Evolutionary conservation across 2,888 invertebrate species (phyloP), one percentile per base, ranked within the genome.

Genomic region (Zaprionus lineosus): DNA sequence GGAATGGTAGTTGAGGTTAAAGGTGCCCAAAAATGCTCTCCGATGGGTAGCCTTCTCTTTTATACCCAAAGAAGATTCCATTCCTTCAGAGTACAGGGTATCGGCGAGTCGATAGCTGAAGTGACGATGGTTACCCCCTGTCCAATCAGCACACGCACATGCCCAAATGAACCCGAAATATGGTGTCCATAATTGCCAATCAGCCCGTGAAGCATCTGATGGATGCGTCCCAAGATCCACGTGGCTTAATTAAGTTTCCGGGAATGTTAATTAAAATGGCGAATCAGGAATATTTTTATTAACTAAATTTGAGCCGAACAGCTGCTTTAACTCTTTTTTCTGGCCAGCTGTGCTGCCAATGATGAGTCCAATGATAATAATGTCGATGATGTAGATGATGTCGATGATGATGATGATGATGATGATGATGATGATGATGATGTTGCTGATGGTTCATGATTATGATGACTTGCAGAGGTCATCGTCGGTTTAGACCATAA

Each of bases 391-490:
- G n/a, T n/a, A n/a, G n/a, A n/a, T n/a, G n/a, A n/a, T n/a, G n/a
- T n/a, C n/a, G n/a, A n/a, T n/a, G n/a, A n/a, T n/a, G n/a, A n/a
- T n/a, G n/a, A n/a, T n/a, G n/a, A n/a, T n/a, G n/a, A n/a, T n/a
- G n/a, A n/a, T n/a, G n/a, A n/a, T n/a, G n/a, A n/a, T n/a, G n/a
- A n/a, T n/a, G n/a, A n/a, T n/a, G n/a, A n/a, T n/a, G n/a, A n/a
- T n/a, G n/a, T n/a, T n/a, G n/a, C n/a, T n/a, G n/a, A n/a, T n/a
- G n/a, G n/a, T n/a, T n/a, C n/a, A n/a, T n/a, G n/a, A n/a, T n/a
- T n/a, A n/a, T n/a, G 40, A 5, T 43, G 67, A 36, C 26, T 37
- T 34, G 41, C 40, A 61, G 61, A 74, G 85, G 83, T 84, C 79
- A 70, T 57, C 40, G 71, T 28, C 34, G 48, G 69, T 72, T 52